Percentiles rank a stretch among this genome's conserved stretches.
Conservation (phyloP, 2,113 vertebrate genomes). For the Istiophorus platypterus region DNA sequence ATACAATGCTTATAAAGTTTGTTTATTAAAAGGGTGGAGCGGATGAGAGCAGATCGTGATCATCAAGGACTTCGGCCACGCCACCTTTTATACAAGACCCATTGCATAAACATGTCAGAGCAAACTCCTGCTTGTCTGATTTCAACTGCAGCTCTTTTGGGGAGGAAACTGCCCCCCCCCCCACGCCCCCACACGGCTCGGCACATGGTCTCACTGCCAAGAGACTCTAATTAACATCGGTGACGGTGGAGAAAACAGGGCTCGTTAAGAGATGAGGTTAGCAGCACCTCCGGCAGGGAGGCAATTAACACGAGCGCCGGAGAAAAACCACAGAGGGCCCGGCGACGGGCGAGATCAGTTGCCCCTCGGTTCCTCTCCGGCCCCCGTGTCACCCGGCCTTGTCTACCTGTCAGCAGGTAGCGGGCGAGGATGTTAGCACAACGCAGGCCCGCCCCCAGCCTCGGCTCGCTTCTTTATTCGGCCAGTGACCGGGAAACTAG, state of each 20-base stretch:
- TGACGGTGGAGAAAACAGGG: conserved; percentile 37
- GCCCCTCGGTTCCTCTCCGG: neutral
- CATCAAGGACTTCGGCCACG: too few relatives aligned
- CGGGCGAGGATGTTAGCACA: neutral
- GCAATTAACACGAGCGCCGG: conserved; percentile 53
- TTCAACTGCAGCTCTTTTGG: conserved; percentile 9
- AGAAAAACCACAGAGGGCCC: neutral
- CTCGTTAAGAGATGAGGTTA: conserved; percentile 63
- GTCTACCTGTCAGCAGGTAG: conserved; percentile 29
- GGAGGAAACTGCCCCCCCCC: too few relatives aligned
- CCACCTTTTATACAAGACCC: too few relatives aligned
- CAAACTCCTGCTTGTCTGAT: neutral
- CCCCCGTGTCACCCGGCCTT: neutral
- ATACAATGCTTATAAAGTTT: too few relatives aligned
- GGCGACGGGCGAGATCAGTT: neutral
- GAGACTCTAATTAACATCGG: conserved; percentile 63
- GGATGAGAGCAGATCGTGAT: too few relatives aligned
- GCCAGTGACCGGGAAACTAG: neutral
- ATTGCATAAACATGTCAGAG: neutral
- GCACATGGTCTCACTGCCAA: conserved; percentile 32
- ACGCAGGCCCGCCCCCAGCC: neutral
- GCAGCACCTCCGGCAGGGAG: conserved; percentile 13
- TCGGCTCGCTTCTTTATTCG: neutral
- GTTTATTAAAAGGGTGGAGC: too few relatives aligned
- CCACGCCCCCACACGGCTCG: neutral